These are phyloP conservation scores for Heliconius melpomene DNA, from an alignment of 1,140 invertebrate species.

Conservation along the genomic window DNA sequence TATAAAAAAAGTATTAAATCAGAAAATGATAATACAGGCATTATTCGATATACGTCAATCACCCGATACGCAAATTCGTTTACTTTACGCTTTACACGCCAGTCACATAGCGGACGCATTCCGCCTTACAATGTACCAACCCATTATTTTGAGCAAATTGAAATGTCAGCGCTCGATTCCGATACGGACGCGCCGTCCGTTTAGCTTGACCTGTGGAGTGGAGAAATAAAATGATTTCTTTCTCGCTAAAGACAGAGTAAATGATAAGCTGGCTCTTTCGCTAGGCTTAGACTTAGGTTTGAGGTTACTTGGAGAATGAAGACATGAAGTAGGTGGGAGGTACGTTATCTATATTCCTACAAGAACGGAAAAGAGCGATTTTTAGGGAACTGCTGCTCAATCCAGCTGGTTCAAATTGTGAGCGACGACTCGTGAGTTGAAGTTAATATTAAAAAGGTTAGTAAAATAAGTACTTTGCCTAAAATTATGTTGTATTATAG, in stretches of 20 bases:
- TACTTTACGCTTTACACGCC: constrained; percentile 33
- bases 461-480: too few relatives aligned
- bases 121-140: constrained; percentile 32
- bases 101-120: constrained; percentile 33
- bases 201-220: neutral
- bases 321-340: too few relatives aligned
- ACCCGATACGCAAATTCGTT: constrained; percentile 33
- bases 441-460: too few relatives aligned
- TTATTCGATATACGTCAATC: constrained; percentile 37
- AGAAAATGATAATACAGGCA: constrained; percentile 4
- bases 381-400: too few relatives aligned
- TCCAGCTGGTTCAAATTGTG: too few relatives aligned
- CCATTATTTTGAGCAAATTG: constrained; percentile 42
- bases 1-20: neutral
- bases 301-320: too few relatives aligned
- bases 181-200: constrained; percentile 11
- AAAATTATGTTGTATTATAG: too few relatives aligned
- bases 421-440: too few relatives aligned
- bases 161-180: constrained; percentile 39
- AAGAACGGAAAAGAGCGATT: too few relatives aligned
- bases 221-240: neutral
- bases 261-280: too few relatives aligned
- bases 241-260: neutral
- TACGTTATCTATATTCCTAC: too few relatives aligned
- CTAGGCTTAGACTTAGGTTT: too few relatives aligned